These are phyloP conservation scores for Smittia sp. DNA, from an alignment of 2,888 invertebrate species.

Conservation along the genomic window DNA sequence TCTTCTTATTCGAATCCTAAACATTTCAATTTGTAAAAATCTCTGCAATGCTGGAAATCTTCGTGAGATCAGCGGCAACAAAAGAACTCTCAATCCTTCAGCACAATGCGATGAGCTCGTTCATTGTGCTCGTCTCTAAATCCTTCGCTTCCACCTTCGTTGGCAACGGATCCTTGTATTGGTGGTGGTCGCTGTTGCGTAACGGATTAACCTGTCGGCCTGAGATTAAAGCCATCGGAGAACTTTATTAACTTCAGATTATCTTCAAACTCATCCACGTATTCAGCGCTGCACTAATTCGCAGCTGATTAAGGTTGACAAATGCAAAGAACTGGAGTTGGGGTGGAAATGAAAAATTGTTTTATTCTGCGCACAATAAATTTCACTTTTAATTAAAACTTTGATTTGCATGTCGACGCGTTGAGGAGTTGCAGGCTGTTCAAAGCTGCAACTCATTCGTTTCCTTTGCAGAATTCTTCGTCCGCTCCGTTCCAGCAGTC, in stretches of 20 bases:
- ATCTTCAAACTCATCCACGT: not conserved
- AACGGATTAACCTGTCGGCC: not conserved
- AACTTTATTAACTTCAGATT: constrained; percentile 29
- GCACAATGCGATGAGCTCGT: not conserved
- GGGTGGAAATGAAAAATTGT: constrained; percentile 8
- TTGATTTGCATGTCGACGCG: too few relatives aligned
- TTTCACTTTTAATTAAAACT: not conserved
- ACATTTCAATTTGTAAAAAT: too few relatives aligned
- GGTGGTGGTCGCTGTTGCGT: not conserved
- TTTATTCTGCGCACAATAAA: constrained; percentile 4
- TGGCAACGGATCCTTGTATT: not conserved
- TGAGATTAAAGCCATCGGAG: not conserved
- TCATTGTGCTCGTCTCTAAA: not conserved
- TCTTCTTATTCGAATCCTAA: too few relatives aligned
- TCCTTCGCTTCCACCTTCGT: not conserved
- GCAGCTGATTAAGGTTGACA: constrained; percentile 35
- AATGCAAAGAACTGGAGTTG: not conserved
- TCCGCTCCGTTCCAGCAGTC: constrained; percentile 22
- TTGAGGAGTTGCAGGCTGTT: too few relatives aligned
- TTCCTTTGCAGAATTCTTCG: constrained; percentile 7
- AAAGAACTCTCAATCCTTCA: too few relatives aligned
- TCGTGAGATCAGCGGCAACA: not conserved
- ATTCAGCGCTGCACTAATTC: constrained; percentile 15
- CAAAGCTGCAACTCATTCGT: too few relatives aligned
- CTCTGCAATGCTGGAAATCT: too few relatives aligned